Evolutionary conservation across 2,888 invertebrate genomes (phyloP).

Genomic region (Mythimna albipuncta): DNA sequence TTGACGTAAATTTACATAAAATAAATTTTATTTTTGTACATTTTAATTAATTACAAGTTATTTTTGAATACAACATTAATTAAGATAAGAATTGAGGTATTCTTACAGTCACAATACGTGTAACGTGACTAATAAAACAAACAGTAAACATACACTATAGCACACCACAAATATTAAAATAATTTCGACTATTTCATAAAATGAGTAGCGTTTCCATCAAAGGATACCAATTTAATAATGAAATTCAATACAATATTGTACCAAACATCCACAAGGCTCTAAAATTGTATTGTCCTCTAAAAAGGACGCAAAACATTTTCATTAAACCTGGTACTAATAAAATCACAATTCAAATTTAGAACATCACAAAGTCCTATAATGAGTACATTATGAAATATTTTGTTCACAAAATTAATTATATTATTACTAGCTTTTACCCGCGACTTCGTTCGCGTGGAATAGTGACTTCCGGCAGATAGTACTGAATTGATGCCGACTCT

Average conservation of each 20-base stretch:
- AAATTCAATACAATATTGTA: conserved; percentile 6
- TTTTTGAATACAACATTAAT: too few relatives aligned
- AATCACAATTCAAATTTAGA: conserved; percentile 57
- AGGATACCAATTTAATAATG: conserved; percentile 19
- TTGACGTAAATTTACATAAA: too few relatives aligned
- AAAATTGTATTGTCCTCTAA: conserved; percentile 23
- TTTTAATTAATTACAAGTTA: too few relatives aligned
- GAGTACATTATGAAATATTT: conserved; percentile 65
- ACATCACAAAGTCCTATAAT: conserved; percentile 58
- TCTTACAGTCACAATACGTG: too few relatives aligned
- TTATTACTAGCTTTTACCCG: too few relatives aligned
- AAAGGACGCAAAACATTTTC: conserved; percentile 44
- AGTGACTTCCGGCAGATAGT: too few relatives aligned
- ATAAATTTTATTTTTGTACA: too few relatives aligned
- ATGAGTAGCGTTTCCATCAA: conserved; percentile 1
- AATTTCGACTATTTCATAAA: conserved; percentile 5
- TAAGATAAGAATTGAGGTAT: too few relatives aligned
- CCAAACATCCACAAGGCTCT: conserved; percentile 1
- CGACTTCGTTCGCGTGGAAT: too few relatives aligned
- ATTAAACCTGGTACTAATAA: conserved; percentile 45
- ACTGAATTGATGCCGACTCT: too few relatives aligned
- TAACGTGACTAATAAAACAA: too few relatives aligned
- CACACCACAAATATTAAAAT: neutral
- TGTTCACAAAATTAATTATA: conserved; percentile 66
- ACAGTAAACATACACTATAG: too few relatives aligned